Conservation (phyloP, 30 jellyfish, hydroid and myxozoan species). For the Chironex yamaguchii region DNA sequence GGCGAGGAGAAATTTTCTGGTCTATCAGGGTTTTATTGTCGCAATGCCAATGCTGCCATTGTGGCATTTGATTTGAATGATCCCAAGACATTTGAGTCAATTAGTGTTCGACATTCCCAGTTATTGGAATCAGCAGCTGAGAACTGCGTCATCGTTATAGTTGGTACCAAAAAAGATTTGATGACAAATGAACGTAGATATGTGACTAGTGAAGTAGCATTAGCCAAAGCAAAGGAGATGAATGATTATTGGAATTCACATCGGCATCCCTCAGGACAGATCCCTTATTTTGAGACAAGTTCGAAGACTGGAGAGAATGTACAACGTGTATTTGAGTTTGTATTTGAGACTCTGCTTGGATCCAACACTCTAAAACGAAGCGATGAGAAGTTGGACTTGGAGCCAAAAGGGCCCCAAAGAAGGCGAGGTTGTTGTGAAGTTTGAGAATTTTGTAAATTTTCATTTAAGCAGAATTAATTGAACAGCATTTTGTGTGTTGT, state of each 20-base stretch:
- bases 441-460: too few relatives aligned
- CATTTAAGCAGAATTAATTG: too few relatives aligned
- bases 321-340: conserved; percentile 64
- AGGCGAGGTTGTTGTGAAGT: too few relatives aligned
- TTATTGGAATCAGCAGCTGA: conserved; percentile 82
- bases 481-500: too few relatives aligned
- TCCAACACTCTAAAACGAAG: too few relatives aligned
- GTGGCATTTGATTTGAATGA: conserved; percentile 78
- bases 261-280: conserved; percentile 68
- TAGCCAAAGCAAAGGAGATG: conserved; percentile 64
- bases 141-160: conserved; percentile 81
- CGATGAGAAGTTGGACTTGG: too few relatives aligned
- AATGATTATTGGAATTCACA: conserved; percentile 62
- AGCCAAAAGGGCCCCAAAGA: too few relatives aligned
- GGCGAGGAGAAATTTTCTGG: conserved; percentile 95
- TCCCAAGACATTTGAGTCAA: conserved; percentile 56
- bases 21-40: conserved; percentile 83
- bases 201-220: conserved; percentile 64
- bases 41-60: conserved; percentile 95
- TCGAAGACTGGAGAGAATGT: conserved; percentile 74
- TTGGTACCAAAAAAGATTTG: conserved; percentile 91
- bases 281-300: conserved; percentile 92
- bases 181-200: conserved; percentile 46
- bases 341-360: conserved; percentile 91
- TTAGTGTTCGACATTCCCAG: conserved; percentile 58